Evolutionary conservation across 2,797 vertebrate genomes (phyloP).

Genomic region (Anas flavirostris): DNA sequence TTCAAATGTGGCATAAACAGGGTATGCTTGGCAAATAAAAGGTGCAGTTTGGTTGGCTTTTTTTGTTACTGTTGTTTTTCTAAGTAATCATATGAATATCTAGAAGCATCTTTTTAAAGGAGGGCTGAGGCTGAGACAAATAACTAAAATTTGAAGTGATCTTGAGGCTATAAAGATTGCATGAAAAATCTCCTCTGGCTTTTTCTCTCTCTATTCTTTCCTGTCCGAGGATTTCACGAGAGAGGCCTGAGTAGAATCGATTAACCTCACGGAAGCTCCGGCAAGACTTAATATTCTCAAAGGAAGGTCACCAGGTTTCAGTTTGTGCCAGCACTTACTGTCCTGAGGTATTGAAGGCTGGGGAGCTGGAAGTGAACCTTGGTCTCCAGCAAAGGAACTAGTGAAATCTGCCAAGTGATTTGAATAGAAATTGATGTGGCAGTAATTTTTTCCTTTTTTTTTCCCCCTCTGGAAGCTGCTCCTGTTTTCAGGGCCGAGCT

Average conservation of each 20-base stretch:
- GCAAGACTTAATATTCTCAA: slow-evolving; percentile 61
- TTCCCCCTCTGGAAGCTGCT: not conserved
- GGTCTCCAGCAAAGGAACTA: slow-evolving; percentile 55
- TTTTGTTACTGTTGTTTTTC: not conserved
- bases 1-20: not conserved
- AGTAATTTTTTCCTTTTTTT: not conserved
- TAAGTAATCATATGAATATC: not conserved
- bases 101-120: not conserved
- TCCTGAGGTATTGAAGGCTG: slow-evolving; percentile 55
- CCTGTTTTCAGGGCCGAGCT: slow-evolving; percentile 11
- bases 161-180: not conserved
- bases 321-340: slow-evolving; percentile 58
- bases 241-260: slow-evolving; percentile 53
- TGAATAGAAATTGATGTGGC: slow-evolving; percentile 61
- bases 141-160: not conserved
- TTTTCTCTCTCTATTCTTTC: slow-evolving; percentile 55
- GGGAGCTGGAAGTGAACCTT: slow-evolving; percentile 66
- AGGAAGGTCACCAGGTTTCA: slow-evolving; percentile 60
- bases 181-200: slow-evolving; percentile 28
- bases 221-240: not conserved
- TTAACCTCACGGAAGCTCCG: slow-evolving; percentile 63
- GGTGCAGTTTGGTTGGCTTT: rapidly evolving
- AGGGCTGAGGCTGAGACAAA: not conserved
- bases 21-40: not conserved
- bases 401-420: slow-evolving; percentile 34